Evolutionary conservation across 1,140 invertebrate genomes (phyloP).

Genomic region (Ostrea denselamellosa): DNA sequence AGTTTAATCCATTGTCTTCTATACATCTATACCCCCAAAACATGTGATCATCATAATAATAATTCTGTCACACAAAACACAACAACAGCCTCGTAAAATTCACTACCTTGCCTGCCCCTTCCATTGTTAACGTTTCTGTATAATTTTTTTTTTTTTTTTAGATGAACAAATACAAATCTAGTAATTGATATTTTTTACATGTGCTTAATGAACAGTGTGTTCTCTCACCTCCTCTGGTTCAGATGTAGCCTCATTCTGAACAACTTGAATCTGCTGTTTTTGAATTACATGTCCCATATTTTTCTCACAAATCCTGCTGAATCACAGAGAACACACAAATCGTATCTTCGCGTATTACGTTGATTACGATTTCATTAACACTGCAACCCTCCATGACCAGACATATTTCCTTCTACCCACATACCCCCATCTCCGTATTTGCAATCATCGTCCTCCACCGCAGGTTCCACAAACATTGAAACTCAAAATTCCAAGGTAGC

Average conservation of each 20-base stretch:
- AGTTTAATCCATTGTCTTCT: not conserved
- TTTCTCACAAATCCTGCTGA: not conserved
- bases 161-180: not conserved
- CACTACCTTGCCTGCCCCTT: not conserved
- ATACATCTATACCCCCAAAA: not conserved
- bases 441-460: not conserved
- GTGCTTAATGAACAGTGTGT: too few relatives aligned
- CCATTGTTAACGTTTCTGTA: not conserved
- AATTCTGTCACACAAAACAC: not conserved
- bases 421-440: conserved; percentile 1
- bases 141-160: not conserved
- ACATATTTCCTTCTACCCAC: not conserved
- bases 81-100: not conserved
- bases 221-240: conserved; percentile 8
- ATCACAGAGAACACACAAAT: not conserved
- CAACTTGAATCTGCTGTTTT: conserved; percentile 26
- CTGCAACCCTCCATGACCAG: not conserved
- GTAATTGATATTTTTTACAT: not conserved
- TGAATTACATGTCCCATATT: conserved; percentile 47
- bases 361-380: not conserved
- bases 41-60: not conserved
- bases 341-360: not conserved
- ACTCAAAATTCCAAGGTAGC: conserved; percentile 13
- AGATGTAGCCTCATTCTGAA: not conserved
- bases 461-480: not conserved